Percentiles rank a stretch among this genome's conserved stretches.
Evolutionary conservation across 2,888 invertebrate species (phyloP).

Genomic region (Philereme transversata): DNA sequence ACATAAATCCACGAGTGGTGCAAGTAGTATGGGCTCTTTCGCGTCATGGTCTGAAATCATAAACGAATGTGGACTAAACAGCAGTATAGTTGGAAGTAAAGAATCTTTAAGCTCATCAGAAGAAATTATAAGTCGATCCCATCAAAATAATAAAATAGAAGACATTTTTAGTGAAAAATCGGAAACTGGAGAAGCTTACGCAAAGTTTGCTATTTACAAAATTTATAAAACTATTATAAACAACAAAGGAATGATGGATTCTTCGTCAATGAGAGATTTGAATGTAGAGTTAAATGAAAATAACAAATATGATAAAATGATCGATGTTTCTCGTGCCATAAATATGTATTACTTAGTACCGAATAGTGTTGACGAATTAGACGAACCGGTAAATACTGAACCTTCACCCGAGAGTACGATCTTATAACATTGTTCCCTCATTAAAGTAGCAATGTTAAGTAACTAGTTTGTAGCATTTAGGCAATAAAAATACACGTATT

Average conservation of each 20-base stretch:
- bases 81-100: slow-evolving; percentile 49
- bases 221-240: slow-evolving; percentile 63
- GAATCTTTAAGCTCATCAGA: slow-evolving; percentile 50
- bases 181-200: slow-evolving; percentile 59
- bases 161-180: slow-evolving; percentile 51
- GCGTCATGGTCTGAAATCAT: slow-evolving; percentile 69
- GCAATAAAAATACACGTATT: slow-evolving; percentile 7
- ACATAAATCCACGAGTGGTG: slow-evolving; percentile 32
- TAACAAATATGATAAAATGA: slow-evolving; percentile 37
- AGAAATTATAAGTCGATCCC: slow-evolving; percentile 60
- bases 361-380: slow-evolving; percentile 47
- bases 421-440: slow-evolving; percentile 12
- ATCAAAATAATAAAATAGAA: slow-evolving; percentile 46
- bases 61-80: slow-evolving; percentile 54
- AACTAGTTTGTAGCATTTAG: slow-evolving; percentile 20
- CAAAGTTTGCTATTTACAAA: slow-evolving; percentile 69
- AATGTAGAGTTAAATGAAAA: slow-evolving; percentile 39
- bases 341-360: slow-evolving; percentile 65
- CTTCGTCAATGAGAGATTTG: slow-evolving; percentile 69
- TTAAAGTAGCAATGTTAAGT: background rate
- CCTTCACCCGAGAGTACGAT: slow-evolving; percentile 37
- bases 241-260: slow-evolving; percentile 61
- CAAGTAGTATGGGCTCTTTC: slow-evolving; percentile 43
- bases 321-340: slow-evolving; percentile 45
- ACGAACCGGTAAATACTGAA: slow-evolving; percentile 62